Percentiles rank a stretch among this genome's conserved stretches.
phyloP scores from a whole-genome alignment of 30 jellyfish, hydroid and myxozoan genomes.

The Aurelia sp. region DNA sequence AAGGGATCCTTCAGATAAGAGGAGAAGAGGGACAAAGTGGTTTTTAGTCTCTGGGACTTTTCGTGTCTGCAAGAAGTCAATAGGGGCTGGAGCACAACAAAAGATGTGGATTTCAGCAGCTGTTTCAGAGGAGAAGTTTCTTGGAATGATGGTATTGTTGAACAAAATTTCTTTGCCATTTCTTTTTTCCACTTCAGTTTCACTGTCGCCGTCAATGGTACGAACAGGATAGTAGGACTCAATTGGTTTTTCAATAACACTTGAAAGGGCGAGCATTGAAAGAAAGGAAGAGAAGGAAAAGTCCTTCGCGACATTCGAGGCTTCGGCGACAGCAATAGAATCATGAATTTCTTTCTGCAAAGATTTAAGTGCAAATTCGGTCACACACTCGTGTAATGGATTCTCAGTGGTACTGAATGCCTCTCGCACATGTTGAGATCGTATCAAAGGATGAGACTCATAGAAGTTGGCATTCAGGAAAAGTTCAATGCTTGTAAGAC shows the following conservation, averaged over 20 bases:
- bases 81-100: constrained; percentile 14
- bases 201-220: neutral
- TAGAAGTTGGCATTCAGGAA: constrained; percentile 2
- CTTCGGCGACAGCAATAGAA: neutral
- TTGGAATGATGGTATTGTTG: constrained; percentile 3
- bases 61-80: neutral
- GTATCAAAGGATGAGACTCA: constrained; percentile 3
- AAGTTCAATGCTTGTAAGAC: constrained; percentile 24
- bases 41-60: constrained; percentile 3
- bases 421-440: too few relatives aligned
- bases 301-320: constrained; percentile 1
- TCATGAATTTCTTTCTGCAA: too few relatives aligned
- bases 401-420: too few relatives aligned
- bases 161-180: constrained; percentile 6
- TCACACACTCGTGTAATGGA: too few relatives aligned
- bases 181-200: neutral
- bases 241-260: constrained; percentile 11
- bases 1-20: neutral
- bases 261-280: neutral
- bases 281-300: neutral
- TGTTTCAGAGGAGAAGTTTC: neutral
- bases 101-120: neutral
- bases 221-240: constrained; percentile 1
- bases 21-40: constrained; percentile 6
- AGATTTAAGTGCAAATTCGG: too few relatives aligned